Percentiles rank a stretch among this genome's conserved stretches.
Evolutionary conservation across 1,140 invertebrate species (phyloP).

Genomic region (Cyclina sinensis): DNA sequence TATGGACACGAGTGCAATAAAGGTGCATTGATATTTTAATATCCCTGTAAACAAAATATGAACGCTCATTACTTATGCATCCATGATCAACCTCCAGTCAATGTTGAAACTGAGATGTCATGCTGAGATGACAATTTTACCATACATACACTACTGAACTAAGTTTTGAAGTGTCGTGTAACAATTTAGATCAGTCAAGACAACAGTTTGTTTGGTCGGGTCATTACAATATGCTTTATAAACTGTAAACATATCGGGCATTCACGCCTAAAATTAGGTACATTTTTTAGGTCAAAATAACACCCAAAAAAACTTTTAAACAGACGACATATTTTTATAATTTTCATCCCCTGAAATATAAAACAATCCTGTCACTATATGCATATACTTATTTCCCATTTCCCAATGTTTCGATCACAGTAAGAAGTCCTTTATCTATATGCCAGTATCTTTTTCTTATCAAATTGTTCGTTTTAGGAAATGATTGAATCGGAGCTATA

Average conservation of each 20-base stretch:
- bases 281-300: not conserved
- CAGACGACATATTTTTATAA: too few species aligned
- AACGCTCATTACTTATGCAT: slow-evolving; percentile 10
- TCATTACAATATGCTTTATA: not conserved
- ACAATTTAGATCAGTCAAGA: not conserved
- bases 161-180: not conserved
- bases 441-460: too few species aligned
- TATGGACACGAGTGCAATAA: not conserved
- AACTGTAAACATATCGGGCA: not conserved
- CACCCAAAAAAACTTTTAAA: too few species aligned
- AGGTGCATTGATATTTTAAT: not conserved
- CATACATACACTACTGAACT: not conserved
- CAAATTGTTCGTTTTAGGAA: too few species aligned
- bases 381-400: too few species aligned
- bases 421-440: too few species aligned
- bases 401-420: too few species aligned
- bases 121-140: not conserved
- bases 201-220: not conserved
- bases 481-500: too few species aligned
- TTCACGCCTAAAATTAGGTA: not conserved
- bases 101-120: not conserved
- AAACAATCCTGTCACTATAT: too few species aligned
- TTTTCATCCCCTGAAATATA: too few species aligned
- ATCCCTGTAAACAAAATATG: not conserved
- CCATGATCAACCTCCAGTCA: slow-evolving; percentile 1